Conservation (phyloP, 1,140 invertebrate species). For the Lutraria rhynchaena region DNA sequence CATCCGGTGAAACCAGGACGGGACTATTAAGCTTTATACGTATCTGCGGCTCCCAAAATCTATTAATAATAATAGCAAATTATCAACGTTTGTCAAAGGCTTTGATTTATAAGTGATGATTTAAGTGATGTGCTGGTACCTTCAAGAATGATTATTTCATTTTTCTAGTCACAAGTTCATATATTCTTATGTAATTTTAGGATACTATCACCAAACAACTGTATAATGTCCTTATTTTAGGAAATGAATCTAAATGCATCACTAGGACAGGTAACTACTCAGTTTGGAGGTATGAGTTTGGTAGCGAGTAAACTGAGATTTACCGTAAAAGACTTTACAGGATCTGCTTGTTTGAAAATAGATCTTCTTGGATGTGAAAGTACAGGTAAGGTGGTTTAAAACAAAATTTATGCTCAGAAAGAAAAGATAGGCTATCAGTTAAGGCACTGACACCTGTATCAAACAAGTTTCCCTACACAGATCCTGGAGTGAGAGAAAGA, state of each 20-base stretch:
- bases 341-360: constrained; percentile 29
- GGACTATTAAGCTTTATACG: no score
- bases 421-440: not conserved
- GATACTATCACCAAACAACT: no score
- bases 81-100: no score
- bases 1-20: no score
- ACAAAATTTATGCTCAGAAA: not conserved
- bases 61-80: no score
- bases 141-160: no score
- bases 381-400: not conserved
- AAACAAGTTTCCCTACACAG: not conserved
- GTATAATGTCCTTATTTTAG: constrained; percentile 26
- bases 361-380: constrained; percentile 39
- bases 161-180: no score
- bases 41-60: no score
- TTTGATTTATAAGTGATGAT: no score
- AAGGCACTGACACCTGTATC: not conserved
- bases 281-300: constrained; percentile 29
- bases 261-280: not conserved
- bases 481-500: not conserved
- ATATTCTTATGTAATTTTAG: no score
- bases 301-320: constrained; percentile 12
- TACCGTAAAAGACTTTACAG: not conserved
- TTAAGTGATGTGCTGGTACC: no score
- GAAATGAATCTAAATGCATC: constrained; percentile 14